Evolutionary conservation across 2,113 vertebrate species (phyloP), one percentile per base, ranked within the genome.

Genomic region (Notarius quadriscutis): DNA sequence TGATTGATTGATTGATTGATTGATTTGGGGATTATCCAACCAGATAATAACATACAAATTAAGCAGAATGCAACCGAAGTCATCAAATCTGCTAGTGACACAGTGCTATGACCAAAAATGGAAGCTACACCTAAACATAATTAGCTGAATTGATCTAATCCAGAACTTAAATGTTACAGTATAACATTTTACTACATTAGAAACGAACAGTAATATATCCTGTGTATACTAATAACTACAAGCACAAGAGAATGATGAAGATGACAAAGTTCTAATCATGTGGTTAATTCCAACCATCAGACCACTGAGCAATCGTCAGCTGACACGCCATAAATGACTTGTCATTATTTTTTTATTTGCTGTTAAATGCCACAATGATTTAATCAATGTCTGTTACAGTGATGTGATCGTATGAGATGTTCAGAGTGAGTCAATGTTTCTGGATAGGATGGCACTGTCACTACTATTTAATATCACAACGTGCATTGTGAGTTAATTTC

Each of bases 361-460:
- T 86, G 87, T 81, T 81, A 84, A 87, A 88, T 88, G 84, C 84
- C 81, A 81, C 67, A 84, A 9, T 87, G 87, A 86, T 74, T 74
- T 50, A 62, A 88, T 30, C 30, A 30, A 1, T 74, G 84, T 86
- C 84, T 88, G 81, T 84, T 72, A 88, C 72, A 67, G 22, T 67
- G 81, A 88, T 84, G 80, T 87, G 84, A 86, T 80, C 48, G 51
- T 69, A 89, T 89, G 58, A 84, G 34, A 25, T 83, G 74, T 86
- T 67, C 62, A 62, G 71, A 58, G 62, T 82, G 57, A 87, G 75
- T 62, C 65, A 50, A 15, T 48, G 62, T 81, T 86, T 69, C 85
- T 86, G 77, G 50, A 55, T 9, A 22, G 41, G n/a, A 30, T 80
- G 17, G 30, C 60, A 55, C 4, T 9, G 15, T 71, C 5, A 0